Evolutionary conservation across 2,797 vertebrate genomes (phyloP), one percentile per base, ranked within the genome.

Genomic region (Hemitrygon akajei): DNA sequence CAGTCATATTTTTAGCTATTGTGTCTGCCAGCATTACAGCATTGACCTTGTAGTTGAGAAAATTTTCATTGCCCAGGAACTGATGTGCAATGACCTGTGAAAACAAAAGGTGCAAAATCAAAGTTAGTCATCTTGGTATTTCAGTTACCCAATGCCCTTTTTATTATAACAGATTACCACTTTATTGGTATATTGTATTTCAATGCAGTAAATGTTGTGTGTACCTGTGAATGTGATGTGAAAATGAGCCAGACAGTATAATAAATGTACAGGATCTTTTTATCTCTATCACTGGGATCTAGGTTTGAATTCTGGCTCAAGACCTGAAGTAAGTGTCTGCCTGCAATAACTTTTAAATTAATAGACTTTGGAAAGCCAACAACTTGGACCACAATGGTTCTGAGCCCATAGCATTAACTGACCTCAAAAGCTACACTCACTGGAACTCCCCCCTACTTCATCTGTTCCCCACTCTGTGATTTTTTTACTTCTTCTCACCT

Each of bases 301-400:
- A 75, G 91, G 91, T 76, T 75, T 93, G 27, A 75, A 76, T 76
- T 12, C 71, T 47, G 91, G 14, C 47, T 30, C 1, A 47, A 76
- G 71, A 93, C 25, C 75, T 93, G 37, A 76, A 76, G n/a, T 92
- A 93, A 56, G 73, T 47, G 16, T 18, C 20, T 71, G 69, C 56
- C 91, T 56, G 27, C 22, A n/a, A 76, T 76, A 76, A n/a, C 73
- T 93, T 93, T 93, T 71, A 93, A 93, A 75, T 75, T 22, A 92
- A 92, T 75, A 75, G 71, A 93, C 91, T 56, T 93, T 93, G 91
- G 91, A 27, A 93, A 56, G 40, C 76, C 91, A 89, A 69, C 86
- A 89, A 66, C n/a, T 34, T n/a, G 47, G 71, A 16, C 73, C 69
- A 71, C 40, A 76, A 5, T 93, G 71, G 91, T 27, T 58, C 16